phyloP scores from a whole-genome alignment of 2,113 vertebrate species.

The Alexandromys fortis region DNA sequence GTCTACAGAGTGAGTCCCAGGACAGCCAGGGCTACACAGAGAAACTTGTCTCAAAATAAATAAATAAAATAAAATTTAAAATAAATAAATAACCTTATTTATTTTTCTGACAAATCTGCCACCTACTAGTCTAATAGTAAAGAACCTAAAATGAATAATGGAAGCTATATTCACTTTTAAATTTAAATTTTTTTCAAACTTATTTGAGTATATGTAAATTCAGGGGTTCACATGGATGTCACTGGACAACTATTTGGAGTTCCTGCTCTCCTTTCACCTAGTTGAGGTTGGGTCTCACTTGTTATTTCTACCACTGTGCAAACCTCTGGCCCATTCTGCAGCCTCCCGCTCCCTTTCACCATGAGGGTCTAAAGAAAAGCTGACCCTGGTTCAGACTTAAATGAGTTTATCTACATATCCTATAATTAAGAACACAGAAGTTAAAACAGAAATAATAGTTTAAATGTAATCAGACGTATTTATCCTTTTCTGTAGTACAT shows the following conservation, averaged over 20 bases:
- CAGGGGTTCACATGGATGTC: neutral
- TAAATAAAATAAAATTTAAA: neutral
- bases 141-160: neutral
- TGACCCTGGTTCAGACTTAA: neutral
- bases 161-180: neutral
- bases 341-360: neutral
- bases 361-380: neutral
- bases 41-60: neutral
- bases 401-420: slow-evolving; percentile 34
- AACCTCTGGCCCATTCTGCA: neutral
- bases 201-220: neutral
- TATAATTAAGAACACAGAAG: slow-evolving; percentile 22
- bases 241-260: neutral
- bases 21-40: neutral
- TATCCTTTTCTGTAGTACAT: slow-evolving; percentile 18
- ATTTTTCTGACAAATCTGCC: neutral
- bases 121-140: neutral
- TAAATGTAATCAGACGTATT: neutral
- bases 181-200: neutral
- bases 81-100: neutral
- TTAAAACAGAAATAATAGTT: slow-evolving; percentile 41
- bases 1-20: neutral
- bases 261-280: neutral
- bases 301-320: neutral
- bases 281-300: neutral